phyloP scores from a whole-genome alignment of 2,888 invertebrate genomes.

The Opisthograptis luteolata region DNA sequence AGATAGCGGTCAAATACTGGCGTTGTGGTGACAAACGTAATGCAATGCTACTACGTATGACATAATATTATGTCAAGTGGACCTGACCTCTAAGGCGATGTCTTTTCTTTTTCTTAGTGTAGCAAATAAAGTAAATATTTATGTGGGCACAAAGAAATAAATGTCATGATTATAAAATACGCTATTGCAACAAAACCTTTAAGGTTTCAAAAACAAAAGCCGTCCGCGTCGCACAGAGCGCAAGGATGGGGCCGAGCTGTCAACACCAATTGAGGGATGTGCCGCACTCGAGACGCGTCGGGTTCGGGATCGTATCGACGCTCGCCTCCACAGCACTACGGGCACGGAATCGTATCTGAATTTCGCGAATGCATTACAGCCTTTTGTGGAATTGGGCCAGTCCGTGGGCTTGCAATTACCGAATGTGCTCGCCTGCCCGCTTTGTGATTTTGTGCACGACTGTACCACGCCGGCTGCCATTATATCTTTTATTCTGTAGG shows the following conservation, averaged over 20 bases:
- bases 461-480: slow-evolving; percentile 41
- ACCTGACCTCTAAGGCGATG: no score
- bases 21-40: no score
- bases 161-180: no score
- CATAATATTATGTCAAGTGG: no score
- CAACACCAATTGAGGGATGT: slow-evolving; percentile 39
- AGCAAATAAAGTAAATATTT: no score
- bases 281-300: slow-evolving; percentile 36
- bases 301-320: slow-evolving; percentile 47
- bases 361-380: slow-evolving; percentile 58
- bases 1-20: no score
- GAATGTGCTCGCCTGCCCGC: slow-evolving; percentile 49
- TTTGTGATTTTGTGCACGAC: slow-evolving; percentile 53
- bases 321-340: slow-evolving; percentile 42
- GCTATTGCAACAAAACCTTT: no score
- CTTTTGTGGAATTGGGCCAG: slow-evolving; percentile 57
- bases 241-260: slow-evolving; percentile 35
- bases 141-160: no score
- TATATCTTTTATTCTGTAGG: slow-evolving; percentile 43
- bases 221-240: slow-evolving; percentile 19
- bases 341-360: slow-evolving; percentile 47
- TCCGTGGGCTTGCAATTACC: slow-evolving; percentile 57
- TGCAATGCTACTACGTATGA: no score
- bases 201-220: slow-evolving; percentile 1
- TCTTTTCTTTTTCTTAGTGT: no score